phyloP scores from a whole-genome alignment of 2,797 vertebrate genomes.

The Tiaroga cobitis region DNA sequence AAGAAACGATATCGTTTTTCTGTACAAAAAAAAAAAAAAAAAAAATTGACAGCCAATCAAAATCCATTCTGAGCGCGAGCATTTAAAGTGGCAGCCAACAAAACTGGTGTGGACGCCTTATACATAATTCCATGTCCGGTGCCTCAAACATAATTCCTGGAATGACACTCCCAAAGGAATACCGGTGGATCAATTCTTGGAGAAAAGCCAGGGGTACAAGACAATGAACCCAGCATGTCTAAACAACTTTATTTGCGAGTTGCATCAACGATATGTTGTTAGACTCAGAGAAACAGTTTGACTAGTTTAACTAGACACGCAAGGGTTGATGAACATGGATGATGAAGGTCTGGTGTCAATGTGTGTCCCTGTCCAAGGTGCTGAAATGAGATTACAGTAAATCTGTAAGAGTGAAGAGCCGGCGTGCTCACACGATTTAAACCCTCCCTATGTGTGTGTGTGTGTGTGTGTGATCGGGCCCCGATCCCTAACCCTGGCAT shows the following conservation, averaged over 20 bases:
- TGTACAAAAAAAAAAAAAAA: too few species aligned
- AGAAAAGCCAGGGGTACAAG: neutral
- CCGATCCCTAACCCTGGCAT: constrained; percentile 18
- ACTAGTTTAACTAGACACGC: neutral
- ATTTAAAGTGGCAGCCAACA: neutral
- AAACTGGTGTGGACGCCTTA: neutral
- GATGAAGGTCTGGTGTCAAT: constrained; percentile 29
- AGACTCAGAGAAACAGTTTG: too few species aligned
- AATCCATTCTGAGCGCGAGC: neutral
- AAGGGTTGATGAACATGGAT: constrained; percentile 7
- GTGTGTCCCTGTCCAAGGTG: constrained; percentile 72
- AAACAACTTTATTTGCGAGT: neutral
- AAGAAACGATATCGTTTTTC: too few species aligned
- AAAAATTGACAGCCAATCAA: neutral
- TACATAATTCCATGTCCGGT: neutral
- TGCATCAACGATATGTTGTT: neutral
- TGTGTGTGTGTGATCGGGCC: neutral
- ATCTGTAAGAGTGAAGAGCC: constrained; percentile 63
- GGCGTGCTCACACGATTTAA: constrained; percentile 18
- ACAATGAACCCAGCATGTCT: neutral
- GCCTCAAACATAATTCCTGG: neutral
- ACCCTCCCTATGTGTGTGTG: constrained; percentile 1
- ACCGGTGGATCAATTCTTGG: neutral
- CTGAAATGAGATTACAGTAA: constrained; percentile 79
- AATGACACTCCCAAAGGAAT: neutral